Evolutionary conservation across 1,140 invertebrate species (phyloP).

Genomic region (Melitaea cinxia): DNA sequence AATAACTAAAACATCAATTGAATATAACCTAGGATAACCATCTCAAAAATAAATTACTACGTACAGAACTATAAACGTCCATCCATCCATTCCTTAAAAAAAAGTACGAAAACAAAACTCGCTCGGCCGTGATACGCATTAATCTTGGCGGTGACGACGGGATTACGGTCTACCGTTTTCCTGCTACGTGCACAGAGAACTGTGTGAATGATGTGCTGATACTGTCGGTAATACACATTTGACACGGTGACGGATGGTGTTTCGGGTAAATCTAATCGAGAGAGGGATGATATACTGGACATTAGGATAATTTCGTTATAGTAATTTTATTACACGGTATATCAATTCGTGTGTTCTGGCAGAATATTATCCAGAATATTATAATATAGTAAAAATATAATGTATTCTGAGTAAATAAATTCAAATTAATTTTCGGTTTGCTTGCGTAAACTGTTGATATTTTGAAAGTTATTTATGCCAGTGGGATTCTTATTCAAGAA

Average conservation of each 20-base stretch:
- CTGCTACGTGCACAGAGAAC: conserved; percentile 17
- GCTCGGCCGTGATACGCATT: conserved; percentile 37
- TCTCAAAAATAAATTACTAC: conserved; percentile 13
- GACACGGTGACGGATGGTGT: conserved; percentile 29
- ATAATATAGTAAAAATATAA: too few species aligned
- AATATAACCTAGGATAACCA: not conserved
- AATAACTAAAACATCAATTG: too few species aligned
- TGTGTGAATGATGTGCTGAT: conserved; percentile 26
- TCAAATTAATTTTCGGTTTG: too few species aligned
- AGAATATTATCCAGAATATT: too few species aligned
- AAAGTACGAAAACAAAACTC: conserved; percentile 35
- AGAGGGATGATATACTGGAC: not conserved
- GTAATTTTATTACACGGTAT: not conserved
- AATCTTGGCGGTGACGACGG: conserved; percentile 48
- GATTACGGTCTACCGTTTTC: conserved; percentile 36
- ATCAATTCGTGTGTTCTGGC: too few species aligned
- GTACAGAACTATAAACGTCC: conserved; percentile 21
- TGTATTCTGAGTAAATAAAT: too few species aligned
- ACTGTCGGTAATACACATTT: conserved; percentile 27
- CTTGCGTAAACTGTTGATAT: too few species aligned
- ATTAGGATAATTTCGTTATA: not conserved
- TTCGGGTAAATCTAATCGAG: conserved; percentile 17
- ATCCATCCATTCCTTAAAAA: conserved; percentile 19
- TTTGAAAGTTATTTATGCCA: too few species aligned
- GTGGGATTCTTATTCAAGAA: too few species aligned